A percentile compares a stretch with the other conserved stretches of the same genome.
phyloP scores from a whole-genome alignment of 2,113 vertebrate species.

The Colossoma macropomum region DNA sequence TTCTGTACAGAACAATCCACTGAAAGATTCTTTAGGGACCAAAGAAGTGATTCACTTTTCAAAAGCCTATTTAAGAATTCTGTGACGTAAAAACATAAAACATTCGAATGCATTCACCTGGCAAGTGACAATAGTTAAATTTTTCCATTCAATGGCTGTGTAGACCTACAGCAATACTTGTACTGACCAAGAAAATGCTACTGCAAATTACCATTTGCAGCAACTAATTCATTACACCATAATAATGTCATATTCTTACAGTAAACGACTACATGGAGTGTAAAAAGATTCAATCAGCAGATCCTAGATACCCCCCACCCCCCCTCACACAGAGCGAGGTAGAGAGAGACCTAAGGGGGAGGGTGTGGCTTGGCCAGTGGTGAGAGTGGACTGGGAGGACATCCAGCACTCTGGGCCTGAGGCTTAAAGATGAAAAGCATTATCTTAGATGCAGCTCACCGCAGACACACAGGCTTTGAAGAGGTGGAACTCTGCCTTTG shows the following conservation, averaged over 20 bases:
- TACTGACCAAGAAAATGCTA: not conserved
- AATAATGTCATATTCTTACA: not conserved
- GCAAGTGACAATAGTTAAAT: too few relatives aligned
- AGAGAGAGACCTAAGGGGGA: constrained; percentile 26
- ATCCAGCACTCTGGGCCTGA: constrained; percentile 34
- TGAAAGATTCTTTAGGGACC: too few relatives aligned
- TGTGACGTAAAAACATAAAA: too few relatives aligned
- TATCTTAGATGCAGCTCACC: constrained; percentile 18
- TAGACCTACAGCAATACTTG: not conserved
- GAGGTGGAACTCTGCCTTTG: constrained; percentile 34
- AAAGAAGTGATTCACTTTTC: too few relatives aligned
- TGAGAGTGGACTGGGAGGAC: constrained; percentile 34
- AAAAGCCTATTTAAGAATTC: too few relatives aligned
- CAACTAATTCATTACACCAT: not conserved
- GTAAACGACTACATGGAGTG: not conserved
- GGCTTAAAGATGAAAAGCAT: constrained; percentile 29
- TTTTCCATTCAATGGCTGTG: not conserved
- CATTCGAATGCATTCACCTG: too few relatives aligned
- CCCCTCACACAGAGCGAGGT: constrained; percentile 12
- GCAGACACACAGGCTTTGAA: constrained; percentile 32
- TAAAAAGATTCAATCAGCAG: constrained; percentile 23
- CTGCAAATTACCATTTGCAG: not conserved
- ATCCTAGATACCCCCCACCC: not conserved
- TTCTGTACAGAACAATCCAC: too few relatives aligned
- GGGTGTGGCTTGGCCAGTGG: constrained; percentile 38